Evolutionary conservation across 2,113 vertebrate genomes (phyloP).

Genomic region (Andinoacara biseriatus): DNA sequence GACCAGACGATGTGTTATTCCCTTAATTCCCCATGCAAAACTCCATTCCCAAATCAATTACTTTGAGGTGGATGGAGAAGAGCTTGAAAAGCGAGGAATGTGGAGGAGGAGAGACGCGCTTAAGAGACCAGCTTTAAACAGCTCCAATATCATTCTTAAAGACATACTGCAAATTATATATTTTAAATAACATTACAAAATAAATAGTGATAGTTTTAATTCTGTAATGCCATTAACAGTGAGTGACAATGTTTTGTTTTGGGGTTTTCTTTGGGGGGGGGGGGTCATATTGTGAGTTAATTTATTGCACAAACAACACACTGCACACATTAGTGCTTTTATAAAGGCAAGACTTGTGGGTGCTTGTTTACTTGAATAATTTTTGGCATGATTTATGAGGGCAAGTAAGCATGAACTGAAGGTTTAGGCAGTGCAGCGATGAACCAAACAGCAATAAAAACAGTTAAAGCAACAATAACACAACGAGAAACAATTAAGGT

Average conservation of each 20-base stretch:
- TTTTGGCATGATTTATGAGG: neutral
- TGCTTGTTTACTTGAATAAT: conserved; percentile 1
- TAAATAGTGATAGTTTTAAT: neutral
- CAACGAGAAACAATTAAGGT: neutral
- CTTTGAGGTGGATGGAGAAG: conserved; percentile 38
- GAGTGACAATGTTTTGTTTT: neutral
- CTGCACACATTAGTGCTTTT: neutral
- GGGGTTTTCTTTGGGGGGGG: neutral
- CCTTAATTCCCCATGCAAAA: conserved; percentile 63
- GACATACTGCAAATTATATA: neutral
- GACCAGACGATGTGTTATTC: conserved; percentile 55
- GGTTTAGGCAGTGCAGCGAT: neutral
- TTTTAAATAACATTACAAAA: conserved; percentile 5
- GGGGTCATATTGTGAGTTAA: neutral
- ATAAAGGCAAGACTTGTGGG: neutral
- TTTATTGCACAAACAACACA: neutral
- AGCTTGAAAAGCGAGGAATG: conserved; percentile 33
- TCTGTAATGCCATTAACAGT: neutral
- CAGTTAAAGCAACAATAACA: neutral
- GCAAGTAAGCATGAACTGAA: neutral
- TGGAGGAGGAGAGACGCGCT: conserved; percentile 24
- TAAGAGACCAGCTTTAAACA: conserved; percentile 15
- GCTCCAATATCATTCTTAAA: neutral
- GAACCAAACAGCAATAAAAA: neutral
- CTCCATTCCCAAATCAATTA: conserved; percentile 71